Conservation (phyloP, 2,113 vertebrate genomes). For the Ailuropoda melanoleuca region DNA sequence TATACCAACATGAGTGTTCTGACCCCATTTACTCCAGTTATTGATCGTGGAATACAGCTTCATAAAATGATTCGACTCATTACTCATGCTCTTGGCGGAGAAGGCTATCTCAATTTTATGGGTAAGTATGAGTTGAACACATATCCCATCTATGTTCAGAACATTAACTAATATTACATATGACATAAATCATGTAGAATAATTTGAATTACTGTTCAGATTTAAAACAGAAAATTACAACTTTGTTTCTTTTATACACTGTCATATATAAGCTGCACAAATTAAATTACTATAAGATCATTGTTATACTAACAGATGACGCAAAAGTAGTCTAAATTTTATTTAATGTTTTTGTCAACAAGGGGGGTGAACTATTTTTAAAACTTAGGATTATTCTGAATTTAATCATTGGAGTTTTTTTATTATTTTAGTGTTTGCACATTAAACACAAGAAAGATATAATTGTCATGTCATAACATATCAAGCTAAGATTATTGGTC, state of each 20-base stretch:
- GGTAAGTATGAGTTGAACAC: conserved; percentile 86
- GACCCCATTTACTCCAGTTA: conserved; percentile 90
- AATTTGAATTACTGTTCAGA: background rate
- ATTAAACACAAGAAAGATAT: background rate
- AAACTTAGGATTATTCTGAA: background rate
- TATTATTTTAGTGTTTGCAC: background rate
- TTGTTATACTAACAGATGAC: background rate
- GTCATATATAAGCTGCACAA: background rate
- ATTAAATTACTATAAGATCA: background rate
- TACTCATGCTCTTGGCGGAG: conserved; percentile 94
- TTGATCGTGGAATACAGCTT: conserved; percentile 97
- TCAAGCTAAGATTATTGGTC: background rate
- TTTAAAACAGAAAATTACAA: conserved; percentile 2
- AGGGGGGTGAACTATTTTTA: background rate
- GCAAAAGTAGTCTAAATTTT: background rate
- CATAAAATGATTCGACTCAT: conserved; percentile 99
- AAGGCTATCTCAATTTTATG: conserved; percentile 99
- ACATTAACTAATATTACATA: background rate
- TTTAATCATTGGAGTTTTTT: background rate
- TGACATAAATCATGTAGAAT: background rate
- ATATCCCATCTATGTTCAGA: conserved; percentile 2
- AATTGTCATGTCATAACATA: background rate
- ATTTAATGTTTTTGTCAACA: background rate
- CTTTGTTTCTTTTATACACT: background rate
- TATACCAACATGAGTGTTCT: conserved; percentile 96